phyloP scores from a whole-genome alignment of 1,140 invertebrate species.

The Listronotus oregonensis region DNA sequence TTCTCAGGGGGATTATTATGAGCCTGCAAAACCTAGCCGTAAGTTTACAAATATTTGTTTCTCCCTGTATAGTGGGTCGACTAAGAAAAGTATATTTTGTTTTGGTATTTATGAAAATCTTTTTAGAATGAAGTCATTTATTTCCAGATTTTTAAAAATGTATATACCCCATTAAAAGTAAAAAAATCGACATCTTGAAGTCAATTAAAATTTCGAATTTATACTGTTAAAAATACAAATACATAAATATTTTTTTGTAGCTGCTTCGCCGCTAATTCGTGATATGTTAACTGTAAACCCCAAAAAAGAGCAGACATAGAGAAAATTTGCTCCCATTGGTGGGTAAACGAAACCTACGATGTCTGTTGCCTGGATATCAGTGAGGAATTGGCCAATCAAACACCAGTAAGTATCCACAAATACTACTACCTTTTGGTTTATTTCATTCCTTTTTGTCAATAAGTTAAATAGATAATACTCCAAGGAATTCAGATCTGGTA shows the following conservation, averaged over 20 bases:
- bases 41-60: slow-evolving; percentile 55
- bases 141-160: no score
- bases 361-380: slow-evolving; percentile 84
- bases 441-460: no score
- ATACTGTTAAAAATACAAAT: no score
- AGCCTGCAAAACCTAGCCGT: slow-evolving; percentile 93
- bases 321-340: slow-evolving; percentile 93
- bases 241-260: slow-evolving; percentile 66
- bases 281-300: slow-evolving; percentile 94
- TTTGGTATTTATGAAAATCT: background rate
- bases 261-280: slow-evolving; percentile 90
- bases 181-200: no score
- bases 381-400: slow-evolving; percentile 86
- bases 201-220: no score
- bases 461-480: no score
- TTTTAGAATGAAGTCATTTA: background rate
- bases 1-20: slow-evolving; percentile 95
- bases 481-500: no score
- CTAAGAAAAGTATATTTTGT: background rate
- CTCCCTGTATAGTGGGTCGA: no score
- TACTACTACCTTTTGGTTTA: no score
- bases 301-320: slow-evolving; percentile 87
- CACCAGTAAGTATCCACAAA: slow-evolving; percentile 59
- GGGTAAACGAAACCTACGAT: slow-evolving; percentile 88
- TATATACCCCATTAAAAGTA: no score